A percentile compares a stretch with the other conserved stretches of the same genome.
Conservation (phyloP, 1,140 invertebrate genomes). For the Liolophura sinensis region DNA sequence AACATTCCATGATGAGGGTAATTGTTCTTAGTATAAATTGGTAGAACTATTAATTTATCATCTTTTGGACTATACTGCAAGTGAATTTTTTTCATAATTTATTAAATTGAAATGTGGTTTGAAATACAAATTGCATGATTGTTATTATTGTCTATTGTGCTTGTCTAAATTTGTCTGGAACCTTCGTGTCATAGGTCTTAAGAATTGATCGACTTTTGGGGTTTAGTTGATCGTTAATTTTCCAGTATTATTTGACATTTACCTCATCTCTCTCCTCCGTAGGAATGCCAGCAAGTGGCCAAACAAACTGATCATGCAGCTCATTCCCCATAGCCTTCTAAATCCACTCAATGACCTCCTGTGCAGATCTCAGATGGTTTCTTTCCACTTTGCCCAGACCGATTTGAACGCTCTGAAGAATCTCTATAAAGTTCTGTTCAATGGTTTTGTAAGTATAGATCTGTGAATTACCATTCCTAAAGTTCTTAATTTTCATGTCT, state of each 20-base stretch:
- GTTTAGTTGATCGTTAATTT: not conserved
- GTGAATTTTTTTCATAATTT: too few species aligned
- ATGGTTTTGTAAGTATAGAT: conserved; percentile 79
- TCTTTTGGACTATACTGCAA: too few species aligned
- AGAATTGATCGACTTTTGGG: not conserved
- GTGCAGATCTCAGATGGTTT: conserved; percentile 79
- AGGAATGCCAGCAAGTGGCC: conserved; percentile 92
- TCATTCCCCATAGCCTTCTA: conserved; percentile 88
- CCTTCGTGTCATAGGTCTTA: too few species aligned
- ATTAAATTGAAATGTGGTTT: too few species aligned
- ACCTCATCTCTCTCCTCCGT: conserved; percentile 18
- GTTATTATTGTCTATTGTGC: too few species aligned
- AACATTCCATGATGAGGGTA: too few species aligned
- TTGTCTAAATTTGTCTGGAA: conserved; percentile 2
- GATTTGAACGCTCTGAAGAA: conserved; percentile 80
- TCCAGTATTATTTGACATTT: not conserved
- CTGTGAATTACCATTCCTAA: conserved; percentile 5
- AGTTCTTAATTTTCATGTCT: too few species aligned
- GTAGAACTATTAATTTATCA: too few species aligned
- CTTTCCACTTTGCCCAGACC: conserved; percentile 70
- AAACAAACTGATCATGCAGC: conserved; percentile 85
- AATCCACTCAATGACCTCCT: conserved; percentile 62
- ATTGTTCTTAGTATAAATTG: too few species aligned
- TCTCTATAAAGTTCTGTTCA: conserved; percentile 86
- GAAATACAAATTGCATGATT: too few species aligned